Conservation (phyloP, 2,888 invertebrate species). For the Thelaira solivaga region DNA sequence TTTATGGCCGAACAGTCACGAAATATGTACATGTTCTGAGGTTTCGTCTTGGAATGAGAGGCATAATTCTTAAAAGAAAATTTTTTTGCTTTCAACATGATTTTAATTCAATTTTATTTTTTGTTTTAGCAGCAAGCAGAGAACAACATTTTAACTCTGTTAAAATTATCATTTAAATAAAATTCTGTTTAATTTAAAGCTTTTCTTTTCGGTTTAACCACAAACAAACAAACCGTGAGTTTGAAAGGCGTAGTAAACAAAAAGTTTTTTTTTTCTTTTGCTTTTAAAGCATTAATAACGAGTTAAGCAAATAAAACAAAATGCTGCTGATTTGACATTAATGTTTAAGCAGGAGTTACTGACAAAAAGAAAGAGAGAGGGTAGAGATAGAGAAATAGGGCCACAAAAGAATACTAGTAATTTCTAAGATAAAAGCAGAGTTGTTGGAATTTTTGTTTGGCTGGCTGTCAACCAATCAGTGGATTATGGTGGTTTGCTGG, state of each 20-base stretch:
- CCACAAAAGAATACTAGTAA: background rate
- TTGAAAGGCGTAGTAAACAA: constrained; percentile 30
- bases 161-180: constrained; percentile 45
- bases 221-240: constrained; percentile 12
- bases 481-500: constrained; percentile 8
- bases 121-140: too few relatives aligned
- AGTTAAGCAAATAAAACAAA: constrained; percentile 35
- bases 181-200: constrained; percentile 38
- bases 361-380: background rate
- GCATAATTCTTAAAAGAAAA: too few relatives aligned
- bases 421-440: too few relatives aligned
- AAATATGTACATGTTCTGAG: too few relatives aligned
- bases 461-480: constrained; percentile 22
- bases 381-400: background rate
- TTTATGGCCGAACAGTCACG: too few relatives aligned
- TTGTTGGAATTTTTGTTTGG: constrained; percentile 20
- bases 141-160: too few relatives aligned
- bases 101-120: too few relatives aligned
- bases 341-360: constrained; percentile 10
- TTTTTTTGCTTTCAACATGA: too few relatives aligned
- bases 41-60: too few relatives aligned
- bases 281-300: constrained; percentile 36
- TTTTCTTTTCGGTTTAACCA: background rate
- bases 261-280: constrained; percentile 41
- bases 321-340: constrained; percentile 11